Conservation (phyloP, 2,797 vertebrate species). For the Sebastes miniatus region DNA sequence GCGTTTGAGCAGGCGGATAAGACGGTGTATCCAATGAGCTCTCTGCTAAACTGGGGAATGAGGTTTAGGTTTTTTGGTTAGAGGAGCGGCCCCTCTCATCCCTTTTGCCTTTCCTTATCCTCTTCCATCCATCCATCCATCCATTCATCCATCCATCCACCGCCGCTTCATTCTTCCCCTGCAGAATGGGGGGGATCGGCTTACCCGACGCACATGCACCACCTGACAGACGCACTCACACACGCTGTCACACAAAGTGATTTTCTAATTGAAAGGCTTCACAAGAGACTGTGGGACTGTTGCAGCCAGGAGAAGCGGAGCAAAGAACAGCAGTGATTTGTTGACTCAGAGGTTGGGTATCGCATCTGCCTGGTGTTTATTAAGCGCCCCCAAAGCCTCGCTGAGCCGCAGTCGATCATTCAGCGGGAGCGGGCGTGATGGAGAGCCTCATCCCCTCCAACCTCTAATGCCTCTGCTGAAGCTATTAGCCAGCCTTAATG, state of each 20-base stretch:
- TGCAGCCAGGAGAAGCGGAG: conserved; percentile 7
- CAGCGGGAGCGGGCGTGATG: conserved; percentile 24
- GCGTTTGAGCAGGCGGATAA: conserved; percentile 48
- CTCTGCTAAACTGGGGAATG: conserved; percentile 38
- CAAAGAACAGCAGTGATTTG: conserved; percentile 35
- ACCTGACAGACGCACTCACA: conserved; percentile 5
- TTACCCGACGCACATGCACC: not conserved
- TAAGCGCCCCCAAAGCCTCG: conserved; percentile 38
- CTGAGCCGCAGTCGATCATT: conserved; percentile 36
- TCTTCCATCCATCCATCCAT: conserved; percentile 10
- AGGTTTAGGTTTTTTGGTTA: conserved; percentile 27
- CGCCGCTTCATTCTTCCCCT: not conserved
- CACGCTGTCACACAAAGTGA: conserved; percentile 4
- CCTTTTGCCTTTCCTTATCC: conserved; percentile 18
- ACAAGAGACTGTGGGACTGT: not conserved
- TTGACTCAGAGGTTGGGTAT: conserved; percentile 30
- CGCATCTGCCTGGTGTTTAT: conserved; percentile 45
- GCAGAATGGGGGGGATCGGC: conserved; percentile 1
- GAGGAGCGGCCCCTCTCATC: conserved; percentile 10
- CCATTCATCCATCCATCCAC: not conserved
- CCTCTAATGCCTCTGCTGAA: conserved; percentile 66
- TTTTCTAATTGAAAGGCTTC: conserved; percentile 43
- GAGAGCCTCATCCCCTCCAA: conserved; percentile 44
- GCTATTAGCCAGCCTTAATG: conserved; percentile 70
- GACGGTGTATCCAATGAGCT: conserved; percentile 58